Percentiles rank a stretch among this genome's conserved stretches.
phyloP scores from a whole-genome alignment of 1,140 invertebrate genomes.

The Anastatus disparis region DNA sequence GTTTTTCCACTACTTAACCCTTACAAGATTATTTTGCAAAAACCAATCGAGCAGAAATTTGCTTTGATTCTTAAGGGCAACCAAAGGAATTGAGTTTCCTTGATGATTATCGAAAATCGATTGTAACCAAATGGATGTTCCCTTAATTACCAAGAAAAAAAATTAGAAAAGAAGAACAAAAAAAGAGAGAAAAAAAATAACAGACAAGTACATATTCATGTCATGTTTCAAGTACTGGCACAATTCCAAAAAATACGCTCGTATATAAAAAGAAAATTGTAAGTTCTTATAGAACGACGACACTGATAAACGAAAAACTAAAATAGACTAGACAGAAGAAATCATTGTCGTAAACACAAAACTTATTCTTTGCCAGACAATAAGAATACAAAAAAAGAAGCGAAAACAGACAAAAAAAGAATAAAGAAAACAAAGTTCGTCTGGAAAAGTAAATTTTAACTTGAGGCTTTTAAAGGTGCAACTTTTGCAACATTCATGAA shows the following conservation, averaged over 20 bases:
- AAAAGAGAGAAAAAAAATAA: no score
- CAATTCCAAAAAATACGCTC: slow-evolving; percentile 21
- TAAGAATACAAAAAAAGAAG: no score
- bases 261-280: no score
- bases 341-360: slow-evolving; percentile 18
- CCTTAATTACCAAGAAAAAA: slow-evolving; percentile 42
- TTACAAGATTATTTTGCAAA: slow-evolving; percentile 15
- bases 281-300: background rate
- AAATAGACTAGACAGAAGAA: background rate
- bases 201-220: slow-evolving; percentile 42
- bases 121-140: background rate
- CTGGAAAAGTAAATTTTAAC: no score
- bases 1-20: no score
- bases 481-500: no score
- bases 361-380: background rate
- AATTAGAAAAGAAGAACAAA: no score
- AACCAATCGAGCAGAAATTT: background rate
- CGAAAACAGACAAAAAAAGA: no score
- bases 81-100: slow-evolving; percentile 9
- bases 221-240: slow-evolving; percentile 39
- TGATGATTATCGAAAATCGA: slow-evolving; percentile 43
- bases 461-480: no score
- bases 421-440: no score
- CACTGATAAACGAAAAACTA: background rate
- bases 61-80: slow-evolving; percentile 6